These are phyloP conservation scores for Melanocharis versteri DNA, from an alignment of 2,113 vertebrate species.

Conservation along the genomic window DNA sequence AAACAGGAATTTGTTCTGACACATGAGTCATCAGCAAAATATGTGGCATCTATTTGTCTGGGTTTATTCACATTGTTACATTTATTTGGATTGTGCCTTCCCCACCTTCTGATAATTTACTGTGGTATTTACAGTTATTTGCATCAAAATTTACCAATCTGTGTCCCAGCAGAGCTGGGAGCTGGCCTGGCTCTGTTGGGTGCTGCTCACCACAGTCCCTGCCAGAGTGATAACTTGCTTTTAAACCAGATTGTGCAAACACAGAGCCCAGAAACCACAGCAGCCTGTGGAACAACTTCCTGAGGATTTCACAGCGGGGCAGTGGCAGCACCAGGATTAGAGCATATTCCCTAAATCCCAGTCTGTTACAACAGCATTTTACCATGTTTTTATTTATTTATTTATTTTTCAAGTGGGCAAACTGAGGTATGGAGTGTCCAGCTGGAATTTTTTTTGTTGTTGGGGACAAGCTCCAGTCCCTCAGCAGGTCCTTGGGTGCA, in stretches of 20 bases:
- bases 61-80: not conserved
- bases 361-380: not conserved
- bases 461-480: not conserved
- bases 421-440: not conserved
- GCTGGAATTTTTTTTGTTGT: not conserved
- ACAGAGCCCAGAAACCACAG: not conserved
- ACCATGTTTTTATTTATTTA: rapidly evolving
- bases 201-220: not conserved
- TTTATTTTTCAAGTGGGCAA: not conserved
- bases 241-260: not conserved
- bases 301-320: not conserved
- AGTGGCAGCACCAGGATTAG: not conserved
- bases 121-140: not conserved
- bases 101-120: not conserved
- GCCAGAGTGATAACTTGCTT: not conserved
- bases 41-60: not conserved
- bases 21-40: not conserved
- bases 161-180: not conserved
- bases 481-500: not conserved
- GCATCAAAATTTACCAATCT: too few relatives aligned
- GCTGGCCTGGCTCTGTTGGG: not conserved
- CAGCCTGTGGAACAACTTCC: not conserved
- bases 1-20: not conserved
- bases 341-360: not conserved
- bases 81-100: not conserved